These are phyloP conservation scores for Nemapogon koenigi DNA, from an alignment of 2,888 invertebrate genomes.

Conservation along the genomic window DNA sequence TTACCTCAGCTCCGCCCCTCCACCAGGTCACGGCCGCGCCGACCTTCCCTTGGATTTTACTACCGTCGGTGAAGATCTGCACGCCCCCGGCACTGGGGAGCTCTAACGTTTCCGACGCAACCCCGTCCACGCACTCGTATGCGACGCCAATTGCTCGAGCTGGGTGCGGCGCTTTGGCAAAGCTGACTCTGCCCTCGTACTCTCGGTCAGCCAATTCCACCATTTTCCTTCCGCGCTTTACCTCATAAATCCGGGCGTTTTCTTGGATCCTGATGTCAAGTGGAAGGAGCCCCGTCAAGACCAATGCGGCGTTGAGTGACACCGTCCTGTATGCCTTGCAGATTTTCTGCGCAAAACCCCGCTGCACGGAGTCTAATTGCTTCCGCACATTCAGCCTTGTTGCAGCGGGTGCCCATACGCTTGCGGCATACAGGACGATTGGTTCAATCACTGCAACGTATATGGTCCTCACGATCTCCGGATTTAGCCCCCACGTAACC, in stretches of 20 bases:
- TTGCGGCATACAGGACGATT: constrained; percentile 5
- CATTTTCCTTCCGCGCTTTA: background rate
- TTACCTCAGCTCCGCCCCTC: background rate
- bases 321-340: background rate
- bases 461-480: constrained; percentile 1
- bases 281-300: background rate
- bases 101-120: background rate
- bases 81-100: background rate
- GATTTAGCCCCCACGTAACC: constrained; percentile 5
- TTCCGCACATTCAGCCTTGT: background rate
- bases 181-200: background rate
- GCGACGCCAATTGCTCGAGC: background rate
- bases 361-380: too few relatives aligned
- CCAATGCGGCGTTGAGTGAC: background rate
- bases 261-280: background rate
- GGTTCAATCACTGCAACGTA: constrained; percentile 6
- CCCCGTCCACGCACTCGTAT: background rate
- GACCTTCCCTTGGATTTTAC: constrained; percentile 3
- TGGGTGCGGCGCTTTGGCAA: background rate
- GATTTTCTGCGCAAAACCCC: background rate
- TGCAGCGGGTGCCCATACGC: constrained; percentile 2
- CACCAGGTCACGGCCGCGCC: constrained; percentile 4
- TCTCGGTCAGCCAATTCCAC: background rate
- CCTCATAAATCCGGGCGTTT: background rate
- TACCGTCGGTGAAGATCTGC: background rate